These are phyloP conservation scores for Thalassophryne amazonica DNA, from an alignment of 2,797 vertebrate species.

Conservation along the genomic window DNA sequence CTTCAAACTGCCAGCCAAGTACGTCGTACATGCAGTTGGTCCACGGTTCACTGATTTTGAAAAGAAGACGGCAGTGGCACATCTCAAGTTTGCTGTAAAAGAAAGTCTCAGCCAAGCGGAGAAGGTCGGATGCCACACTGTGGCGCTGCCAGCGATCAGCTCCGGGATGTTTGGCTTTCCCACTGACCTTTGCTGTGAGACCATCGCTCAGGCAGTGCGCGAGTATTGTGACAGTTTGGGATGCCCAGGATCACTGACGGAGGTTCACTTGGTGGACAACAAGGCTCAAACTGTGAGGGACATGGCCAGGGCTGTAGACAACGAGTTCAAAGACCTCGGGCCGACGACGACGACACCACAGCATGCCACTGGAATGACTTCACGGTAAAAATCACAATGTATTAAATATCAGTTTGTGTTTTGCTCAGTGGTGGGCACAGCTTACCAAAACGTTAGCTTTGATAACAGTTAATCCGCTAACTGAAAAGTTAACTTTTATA, in stretches of 20 bases:
- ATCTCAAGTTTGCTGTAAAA: slow-evolving; percentile 67
- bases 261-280: slow-evolving; percentile 79
- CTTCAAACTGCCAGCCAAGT: slow-evolving; percentile 77
- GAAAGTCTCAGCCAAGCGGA: slow-evolving; percentile 73
- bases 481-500: too few species aligned
- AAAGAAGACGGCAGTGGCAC: accelerated
- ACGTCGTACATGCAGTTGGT: slow-evolving; percentile 85
- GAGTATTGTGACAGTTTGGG: slow-evolving; percentile 58
- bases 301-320: slow-evolving; percentile 62
- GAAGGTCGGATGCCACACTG: slow-evolving; percentile 32
- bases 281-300: slow-evolving; percentile 38
- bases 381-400: too few species aligned
- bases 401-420: too few species aligned
- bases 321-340: slow-evolving; percentile 46
- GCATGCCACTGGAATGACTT: background rate
- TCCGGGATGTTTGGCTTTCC: slow-evolving; percentile 85
- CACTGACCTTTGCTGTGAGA: slow-evolving; percentile 64
- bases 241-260: slow-evolving; percentile 44
- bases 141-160: slow-evolving; percentile 86
- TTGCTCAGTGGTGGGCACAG: too few species aligned
- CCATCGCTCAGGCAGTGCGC: slow-evolving; percentile 75
- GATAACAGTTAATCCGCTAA: too few species aligned
- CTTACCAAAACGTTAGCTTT: too few species aligned
- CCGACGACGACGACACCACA: slow-evolving; percentile 29
- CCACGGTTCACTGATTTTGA: slow-evolving; percentile 65